phyloP scores from a whole-genome alignment of 2,888 invertebrate genomes.

The Ormia ochracea region DNA sequence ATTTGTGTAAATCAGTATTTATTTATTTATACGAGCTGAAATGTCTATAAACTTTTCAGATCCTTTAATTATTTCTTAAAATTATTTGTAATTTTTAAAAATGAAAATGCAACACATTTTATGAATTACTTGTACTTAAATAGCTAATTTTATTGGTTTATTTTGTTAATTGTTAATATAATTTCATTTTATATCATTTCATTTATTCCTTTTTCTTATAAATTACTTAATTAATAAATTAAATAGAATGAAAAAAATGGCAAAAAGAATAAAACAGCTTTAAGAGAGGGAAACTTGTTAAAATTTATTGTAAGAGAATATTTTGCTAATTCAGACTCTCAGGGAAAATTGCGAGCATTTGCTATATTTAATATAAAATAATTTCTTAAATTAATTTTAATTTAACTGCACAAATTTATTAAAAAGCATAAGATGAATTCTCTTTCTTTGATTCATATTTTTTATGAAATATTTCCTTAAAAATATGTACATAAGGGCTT shows the following conservation, averaged over 20 bases:
- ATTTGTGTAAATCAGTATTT: not conserved
- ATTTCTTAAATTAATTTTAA: too few relatives aligned
- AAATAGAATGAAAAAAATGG: not conserved
- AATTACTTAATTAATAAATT: conserved; percentile 53
- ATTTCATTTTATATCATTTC: conserved; percentile 33
- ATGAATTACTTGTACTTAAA: conserved; percentile 65
- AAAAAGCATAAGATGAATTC: too few relatives aligned
- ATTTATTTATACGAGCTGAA: conserved; percentile 29
- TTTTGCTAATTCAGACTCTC: too few relatives aligned
- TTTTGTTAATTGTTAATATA: conserved; percentile 37
- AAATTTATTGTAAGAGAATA: too few relatives aligned
- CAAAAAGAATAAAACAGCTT: not conserved
- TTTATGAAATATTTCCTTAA: too few relatives aligned
- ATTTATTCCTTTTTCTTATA: conserved; percentile 56
- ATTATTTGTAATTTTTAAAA: conserved; percentile 41
- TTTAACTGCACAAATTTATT: too few relatives aligned
- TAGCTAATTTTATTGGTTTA: conserved; percentile 48
- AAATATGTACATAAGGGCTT: too few relatives aligned
- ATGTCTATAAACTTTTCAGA: conserved; percentile 29
- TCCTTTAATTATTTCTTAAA: conserved; percentile 52
- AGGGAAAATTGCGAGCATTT: too few relatives aligned
- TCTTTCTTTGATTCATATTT: too few relatives aligned
- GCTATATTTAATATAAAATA: too few relatives aligned
- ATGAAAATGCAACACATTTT: conserved; percentile 52
- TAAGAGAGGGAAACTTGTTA: not conserved